Conservation (phyloP, 1,140 invertebrate genomes). For the Parapsyche elsis region DNA sequence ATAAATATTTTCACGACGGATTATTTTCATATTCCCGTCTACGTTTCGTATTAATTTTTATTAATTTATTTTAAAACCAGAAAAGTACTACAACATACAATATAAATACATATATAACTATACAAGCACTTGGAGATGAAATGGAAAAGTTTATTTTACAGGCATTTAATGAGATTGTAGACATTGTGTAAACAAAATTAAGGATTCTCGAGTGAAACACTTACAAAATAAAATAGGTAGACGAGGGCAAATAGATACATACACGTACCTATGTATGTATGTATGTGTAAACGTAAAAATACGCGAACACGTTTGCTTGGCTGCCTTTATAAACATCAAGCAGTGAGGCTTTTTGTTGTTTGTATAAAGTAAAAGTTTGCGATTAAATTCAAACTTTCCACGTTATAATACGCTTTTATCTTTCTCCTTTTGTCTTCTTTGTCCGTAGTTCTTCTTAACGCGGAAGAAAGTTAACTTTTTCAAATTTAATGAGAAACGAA, state of each 20-base stretch:
- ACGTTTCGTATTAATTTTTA: too few species aligned
- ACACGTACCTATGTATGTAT: too few species aligned
- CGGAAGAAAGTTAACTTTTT: slow-evolving; percentile 36
- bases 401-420: slow-evolving; percentile 47
- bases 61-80: too few species aligned
- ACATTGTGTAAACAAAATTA: background rate
- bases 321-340: slow-evolving; percentile 37
- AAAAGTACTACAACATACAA: too few species aligned
- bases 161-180: too few species aligned
- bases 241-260: background rate
- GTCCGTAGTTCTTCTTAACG: slow-evolving; percentile 39
- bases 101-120: too few species aligned
- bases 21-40: too few species aligned
- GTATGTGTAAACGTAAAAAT: background rate
- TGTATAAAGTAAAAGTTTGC: slow-evolving; percentile 47
- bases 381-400: slow-evolving; percentile 47
- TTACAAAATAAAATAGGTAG: background rate
- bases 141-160: too few species aligned
- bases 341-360: slow-evolving; percentile 35
- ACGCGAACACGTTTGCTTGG: slow-evolving; percentile 16
- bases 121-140: too few species aligned
- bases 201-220: background rate
- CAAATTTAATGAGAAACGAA: slow-evolving; percentile 40
- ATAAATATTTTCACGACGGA: too few species aligned
- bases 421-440: slow-evolving; percentile 45